phyloP scores from a whole-genome alignment of 2,888 invertebrate species.

The Microchrysa polita region DNA sequence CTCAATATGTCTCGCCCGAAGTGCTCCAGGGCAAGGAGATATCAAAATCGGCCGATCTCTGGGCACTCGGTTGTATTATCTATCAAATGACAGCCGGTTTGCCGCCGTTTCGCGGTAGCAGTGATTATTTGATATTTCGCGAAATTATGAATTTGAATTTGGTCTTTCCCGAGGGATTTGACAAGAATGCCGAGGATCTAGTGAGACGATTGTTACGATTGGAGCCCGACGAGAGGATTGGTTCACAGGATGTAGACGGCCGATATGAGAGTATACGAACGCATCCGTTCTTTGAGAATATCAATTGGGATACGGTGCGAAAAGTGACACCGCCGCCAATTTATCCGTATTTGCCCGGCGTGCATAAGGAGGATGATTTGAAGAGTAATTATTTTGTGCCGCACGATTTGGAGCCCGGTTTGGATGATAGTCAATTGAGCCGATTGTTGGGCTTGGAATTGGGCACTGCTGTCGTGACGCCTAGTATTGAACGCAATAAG shows the following conservation, averaged over 20 bases:
- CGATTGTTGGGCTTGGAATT: constrained; percentile 79
- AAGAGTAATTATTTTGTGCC: constrained; percentile 76
- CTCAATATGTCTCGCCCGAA: constrained; percentile 99
- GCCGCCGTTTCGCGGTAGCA: constrained; percentile 90
- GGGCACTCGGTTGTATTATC: constrained; percentile 97
- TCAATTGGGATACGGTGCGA: constrained; percentile 84
- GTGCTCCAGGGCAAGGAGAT: constrained; percentile 83
- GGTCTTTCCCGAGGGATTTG: constrained; percentile 92
- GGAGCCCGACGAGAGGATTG: constrained; percentile 82
- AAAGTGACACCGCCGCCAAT: constrained; percentile 83
- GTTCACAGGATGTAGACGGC: constrained; percentile 76
- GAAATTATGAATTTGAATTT: constrained; percentile 92
- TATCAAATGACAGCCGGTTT: constrained; percentile 96
- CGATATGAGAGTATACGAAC: constrained; percentile 84
- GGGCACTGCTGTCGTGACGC: constrained; percentile 55
- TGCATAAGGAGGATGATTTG: constrained; percentile 72
- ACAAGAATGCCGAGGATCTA: constrained; percentile 84
- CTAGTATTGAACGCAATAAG: constrained; percentile 44
- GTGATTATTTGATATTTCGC: constrained; percentile 96
- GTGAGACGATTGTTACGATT: constrained; percentile 86
- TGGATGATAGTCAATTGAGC: constrained; percentile 83
- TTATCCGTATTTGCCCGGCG: constrained; percentile 81
- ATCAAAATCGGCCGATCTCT: constrained; percentile 86
- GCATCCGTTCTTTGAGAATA: constrained; percentile 86
- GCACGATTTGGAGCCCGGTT: constrained; percentile 85